Evolutionary conservation across 2,113 vertebrate genomes (phyloP), one percentile per base, ranked within the genome.

Genomic region (Cyrtonyx montezumae): DNA sequence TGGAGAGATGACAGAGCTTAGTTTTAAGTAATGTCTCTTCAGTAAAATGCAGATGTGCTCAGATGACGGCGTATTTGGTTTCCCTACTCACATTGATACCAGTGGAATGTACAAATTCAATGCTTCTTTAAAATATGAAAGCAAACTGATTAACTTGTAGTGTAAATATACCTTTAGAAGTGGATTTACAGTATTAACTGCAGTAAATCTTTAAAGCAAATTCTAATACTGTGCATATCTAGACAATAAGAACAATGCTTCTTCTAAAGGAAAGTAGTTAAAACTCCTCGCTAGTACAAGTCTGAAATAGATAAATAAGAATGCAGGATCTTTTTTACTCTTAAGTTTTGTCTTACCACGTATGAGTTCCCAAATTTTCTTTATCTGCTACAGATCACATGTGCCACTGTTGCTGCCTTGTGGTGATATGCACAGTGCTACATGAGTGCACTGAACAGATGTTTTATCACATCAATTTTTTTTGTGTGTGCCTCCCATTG

Each of bases 391-490:
- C 97, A 98, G 98, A 90, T 97, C 88, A 97, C 94, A 84, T 94
- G 85, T 97, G 96, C 90, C 63, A 48, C 95, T 96, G 93, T 86
- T 94, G 93, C 95, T 96, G 94, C 97, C 96, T 91, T 91, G 98
- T 98, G 98, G 98, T 95, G 95, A 94, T 80, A 43, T 62, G 77
- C 95, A 79, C 91, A 40, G 56, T 96, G 95, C 94, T 96, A 75
- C 98, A 98, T 98, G 98, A 98, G 97, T 98, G 94, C 98, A 98
- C 97, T 98, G 98, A 97, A 98, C 97, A 98, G 98, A 98, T 98
- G 96, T 97, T 53, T 96, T 97, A 89, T 95, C 71, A 36, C 78
- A 85, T 94, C 95, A 83, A 92, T 97, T 37, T 96, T 98, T 98
- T 98, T 98, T 98, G n/a, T 97, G 94, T 98, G 98, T 97, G 82